Evolutionary conservation across 2,888 invertebrate genomes (phyloP), one percentile per base, ranked within the genome.

Genomic region (Cabera pusaria): DNA sequence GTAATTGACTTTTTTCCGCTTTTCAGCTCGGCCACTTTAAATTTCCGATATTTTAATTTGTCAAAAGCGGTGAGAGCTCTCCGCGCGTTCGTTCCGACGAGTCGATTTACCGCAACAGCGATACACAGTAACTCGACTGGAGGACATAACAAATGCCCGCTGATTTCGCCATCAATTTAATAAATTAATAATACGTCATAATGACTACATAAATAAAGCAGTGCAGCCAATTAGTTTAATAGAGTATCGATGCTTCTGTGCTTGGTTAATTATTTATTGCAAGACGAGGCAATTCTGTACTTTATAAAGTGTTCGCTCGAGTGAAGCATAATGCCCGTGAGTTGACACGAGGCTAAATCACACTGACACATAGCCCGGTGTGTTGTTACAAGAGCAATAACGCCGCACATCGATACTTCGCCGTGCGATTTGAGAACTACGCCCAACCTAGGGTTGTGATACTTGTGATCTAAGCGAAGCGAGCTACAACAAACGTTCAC

Each of bases 291-390:
- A n/a, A n/a, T n/a, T n/a, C n/a, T 33, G 24, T 18, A 24, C 2
- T 8, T 18, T 24, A 16, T 36, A 28, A 23, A 36, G n/a, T 17
- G 18, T 11, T 14, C 14, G 2, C 2, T 14, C 14, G 14, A 68
- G 52, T 68, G 75, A 73, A 64, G 67, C 49, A 65, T 68, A 76
- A 74, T 72, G 54, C 58, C 52, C 59, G 57, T 35, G 49, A 32
- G 34, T 19, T 49, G 70, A 65, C 75, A 61, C 49, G 56, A 43
- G 52, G 56, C 53, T 79, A 70, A 72, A 74, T 79, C 78, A 73
- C 59, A 44, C 5, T 53, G 52, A 45, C 52, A 11, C 29, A 19
- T 6, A 5, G 7, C 6, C 33, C n/a, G 8, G 11, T 7, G 10
- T 7, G 14, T 8, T 10, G 28, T 19, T 7, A 14, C 14, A n/a